Conservation (phyloP, 2,888 invertebrate genomes). For the Epistrophe grossulariae region DNA sequence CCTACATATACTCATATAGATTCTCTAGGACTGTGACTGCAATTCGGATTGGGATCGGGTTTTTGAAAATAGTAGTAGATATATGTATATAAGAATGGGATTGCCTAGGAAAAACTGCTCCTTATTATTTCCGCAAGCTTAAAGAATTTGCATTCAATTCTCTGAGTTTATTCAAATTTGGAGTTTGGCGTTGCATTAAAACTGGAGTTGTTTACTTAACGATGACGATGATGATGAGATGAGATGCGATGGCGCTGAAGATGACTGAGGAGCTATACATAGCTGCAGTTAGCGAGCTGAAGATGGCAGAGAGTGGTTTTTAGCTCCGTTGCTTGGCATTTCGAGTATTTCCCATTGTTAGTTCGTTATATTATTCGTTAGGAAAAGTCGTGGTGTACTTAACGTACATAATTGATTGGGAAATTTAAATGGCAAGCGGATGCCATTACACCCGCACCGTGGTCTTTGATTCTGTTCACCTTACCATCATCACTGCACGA, state of each 20-base stretch:
- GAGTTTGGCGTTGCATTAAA: constrained; percentile 74
- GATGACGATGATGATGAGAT: constrained; percentile 39
- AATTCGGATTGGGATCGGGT: constrained; percentile 4
- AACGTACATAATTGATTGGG: constrained; percentile 69
- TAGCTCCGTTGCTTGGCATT: constrained; percentile 27
- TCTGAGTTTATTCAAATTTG: constrained; percentile 69
- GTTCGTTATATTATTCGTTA: constrained; percentile 35
- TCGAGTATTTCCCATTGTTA: constrained; percentile 44
- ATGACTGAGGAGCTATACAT: neutral
- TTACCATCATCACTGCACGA: neutral
- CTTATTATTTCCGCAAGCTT: constrained; percentile 76
- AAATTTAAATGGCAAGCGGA: constrained; percentile 57
- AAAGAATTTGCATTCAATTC: constrained; percentile 74
- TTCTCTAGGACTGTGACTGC: constrained; percentile 11
- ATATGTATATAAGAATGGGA: neutral
- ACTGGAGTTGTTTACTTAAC: constrained; percentile 66
- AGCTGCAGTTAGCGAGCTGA: neutral
- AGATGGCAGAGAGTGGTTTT: constrained; percentile 24
- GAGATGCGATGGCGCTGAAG: too few species aligned
- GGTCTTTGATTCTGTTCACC: constrained; percentile 5
- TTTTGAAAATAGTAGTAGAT: neutral
- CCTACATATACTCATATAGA: neutral
- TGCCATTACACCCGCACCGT: constrained; percentile 28
- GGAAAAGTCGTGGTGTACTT: constrained; percentile 54
- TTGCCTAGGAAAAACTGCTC: constrained; percentile 50